These are phyloP conservation scores for Drosophila jambulina DNA, from an alignment of 1,140 invertebrate species.

Conservation along the genomic window DNA sequence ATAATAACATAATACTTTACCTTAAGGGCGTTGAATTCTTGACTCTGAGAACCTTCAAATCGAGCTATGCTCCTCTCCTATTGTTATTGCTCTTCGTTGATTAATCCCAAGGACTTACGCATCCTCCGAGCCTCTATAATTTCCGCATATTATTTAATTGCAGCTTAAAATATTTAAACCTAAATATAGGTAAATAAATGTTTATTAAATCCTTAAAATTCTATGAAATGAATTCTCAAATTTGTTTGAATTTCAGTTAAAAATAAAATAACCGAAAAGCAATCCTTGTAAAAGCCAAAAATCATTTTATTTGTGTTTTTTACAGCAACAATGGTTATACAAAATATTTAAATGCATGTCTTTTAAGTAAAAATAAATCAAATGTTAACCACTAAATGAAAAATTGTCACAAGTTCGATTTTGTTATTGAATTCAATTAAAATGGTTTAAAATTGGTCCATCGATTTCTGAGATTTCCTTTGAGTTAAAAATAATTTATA, in stretches of 20 bases:
- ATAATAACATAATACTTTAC: no score
- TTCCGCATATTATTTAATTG: no score
- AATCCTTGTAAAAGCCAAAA: neutral
- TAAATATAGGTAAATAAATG: no score
- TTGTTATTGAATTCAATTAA: constrained; percentile 8
- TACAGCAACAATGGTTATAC: constrained; percentile 8
- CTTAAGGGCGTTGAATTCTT: no score
- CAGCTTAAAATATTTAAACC: neutral
- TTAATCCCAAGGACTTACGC: no score
- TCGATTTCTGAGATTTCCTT: neutral
- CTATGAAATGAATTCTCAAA: neutral
- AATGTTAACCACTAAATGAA: neutral
- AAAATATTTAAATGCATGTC: constrained; percentile 2
- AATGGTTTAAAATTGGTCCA: neutral
- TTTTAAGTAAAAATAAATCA: constrained; percentile 15
- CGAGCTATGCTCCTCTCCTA: no score
- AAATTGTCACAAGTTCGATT: constrained; percentile 8
- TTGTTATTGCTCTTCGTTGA: no score
- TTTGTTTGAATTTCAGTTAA: no score
- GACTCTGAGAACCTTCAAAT: no score
- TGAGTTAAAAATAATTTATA: neutral
- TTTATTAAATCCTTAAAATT: neutral
- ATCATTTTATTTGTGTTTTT: constrained; percentile 24
- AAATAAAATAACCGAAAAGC: neutral
- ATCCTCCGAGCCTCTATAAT: no score